phyloP scores from a whole-genome alignment of 2,113 vertebrate genomes.

The Sapayoa aenigma region DNA sequence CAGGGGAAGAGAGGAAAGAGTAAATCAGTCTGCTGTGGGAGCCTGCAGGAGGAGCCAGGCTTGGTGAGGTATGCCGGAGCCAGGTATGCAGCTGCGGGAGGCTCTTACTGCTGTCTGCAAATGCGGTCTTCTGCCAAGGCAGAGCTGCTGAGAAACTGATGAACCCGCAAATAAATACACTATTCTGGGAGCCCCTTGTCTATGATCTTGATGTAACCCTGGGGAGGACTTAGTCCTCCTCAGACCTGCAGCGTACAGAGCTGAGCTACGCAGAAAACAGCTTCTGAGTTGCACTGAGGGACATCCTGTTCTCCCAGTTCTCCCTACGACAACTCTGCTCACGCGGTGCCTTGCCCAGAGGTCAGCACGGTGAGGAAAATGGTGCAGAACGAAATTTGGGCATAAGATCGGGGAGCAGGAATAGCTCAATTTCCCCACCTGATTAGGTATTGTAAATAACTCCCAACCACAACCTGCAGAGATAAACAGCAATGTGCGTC shows the following conservation, averaged over 20 bases:
- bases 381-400: background rate
- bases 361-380: background rate
- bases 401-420: background rate
- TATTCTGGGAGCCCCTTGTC: fast-evolving
- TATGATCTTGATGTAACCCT: background rate
- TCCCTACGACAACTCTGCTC: background rate
- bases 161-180: background rate
- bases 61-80: background rate
- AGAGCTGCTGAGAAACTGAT: background rate
- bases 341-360: fast-evolving
- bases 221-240: background rate
- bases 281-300: fast-evolving
- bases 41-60: background rate
- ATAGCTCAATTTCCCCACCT: background rate
- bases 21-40: fast-evolving
- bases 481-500: background rate
- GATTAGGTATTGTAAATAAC: background rate
- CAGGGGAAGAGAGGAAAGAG: fast-evolving
- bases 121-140: background rate
- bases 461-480: background rate
- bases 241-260: background rate
- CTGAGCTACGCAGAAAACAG: background rate
- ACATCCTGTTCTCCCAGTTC: background rate
- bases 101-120: background rate
- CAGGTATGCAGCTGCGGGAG: background rate